These are phyloP conservation scores for Coryphaenoides rupestris DNA, from an alignment of 2,113 vertebrate species.

Conservation along the genomic window DNA sequence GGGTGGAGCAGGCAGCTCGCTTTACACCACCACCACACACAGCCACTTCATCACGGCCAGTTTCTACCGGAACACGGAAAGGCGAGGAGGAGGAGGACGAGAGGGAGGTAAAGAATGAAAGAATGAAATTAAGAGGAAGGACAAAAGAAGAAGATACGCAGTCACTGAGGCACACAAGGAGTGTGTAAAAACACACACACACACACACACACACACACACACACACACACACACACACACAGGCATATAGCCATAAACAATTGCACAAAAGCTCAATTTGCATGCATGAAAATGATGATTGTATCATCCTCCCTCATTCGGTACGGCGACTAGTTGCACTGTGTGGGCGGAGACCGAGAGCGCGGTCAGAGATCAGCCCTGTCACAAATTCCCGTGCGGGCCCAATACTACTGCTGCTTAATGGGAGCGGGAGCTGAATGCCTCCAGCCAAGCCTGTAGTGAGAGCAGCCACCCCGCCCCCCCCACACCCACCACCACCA, in stretches of 20 bases:
- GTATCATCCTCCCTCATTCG: constrained; percentile 70
- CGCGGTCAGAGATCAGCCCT: constrained; percentile 80
- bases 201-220: neutral
- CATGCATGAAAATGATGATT: constrained; percentile 27
- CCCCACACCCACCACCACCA: constrained; percentile 40
- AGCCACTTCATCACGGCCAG: constrained; percentile 34
- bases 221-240: neutral
- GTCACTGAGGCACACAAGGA: no score
- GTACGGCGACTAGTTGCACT: constrained; percentile 78
- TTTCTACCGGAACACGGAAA: constrained; percentile 3
- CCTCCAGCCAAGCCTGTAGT: constrained; percentile 68
- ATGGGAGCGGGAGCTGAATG: constrained; percentile 63
- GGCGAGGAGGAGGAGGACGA: neutral
- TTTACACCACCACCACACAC: constrained; percentile 45
- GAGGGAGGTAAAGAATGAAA: neutral
- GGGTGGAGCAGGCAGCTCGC: constrained; percentile 33
- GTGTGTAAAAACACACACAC: no score
- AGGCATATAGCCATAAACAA: neutral
- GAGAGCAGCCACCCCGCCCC: constrained; percentile 50
- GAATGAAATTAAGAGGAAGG: neutral
- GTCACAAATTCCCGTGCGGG: constrained; percentile 76
- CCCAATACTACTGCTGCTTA: no score
- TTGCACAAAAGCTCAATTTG: neutral
- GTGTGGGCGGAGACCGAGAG: constrained; percentile 72
- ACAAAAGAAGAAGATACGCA: neutral